Evolutionary conservation across 2,797 vertebrate species (phyloP).

Genomic region (Tragopan temminckii): DNA sequence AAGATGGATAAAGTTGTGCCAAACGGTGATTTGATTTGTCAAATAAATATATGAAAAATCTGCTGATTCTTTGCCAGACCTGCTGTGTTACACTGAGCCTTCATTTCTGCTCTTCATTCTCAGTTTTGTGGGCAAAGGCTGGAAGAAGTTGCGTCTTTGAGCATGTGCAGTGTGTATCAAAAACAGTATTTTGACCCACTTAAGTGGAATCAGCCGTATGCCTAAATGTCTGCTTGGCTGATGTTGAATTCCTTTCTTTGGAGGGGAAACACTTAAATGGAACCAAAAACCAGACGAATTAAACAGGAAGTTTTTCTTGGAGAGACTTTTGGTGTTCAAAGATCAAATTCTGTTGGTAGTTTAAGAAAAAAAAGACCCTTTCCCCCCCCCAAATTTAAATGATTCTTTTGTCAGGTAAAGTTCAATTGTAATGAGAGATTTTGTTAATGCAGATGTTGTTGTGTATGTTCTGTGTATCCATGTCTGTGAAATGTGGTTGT

Average conservation of each 20-base stretch:
- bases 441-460: slow-evolving; percentile 46
- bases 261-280: not conserved
- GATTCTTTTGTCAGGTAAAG: slow-evolving; percentile 15
- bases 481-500: slow-evolving; percentile 73
- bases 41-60: not conserved
- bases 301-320: not conserved
- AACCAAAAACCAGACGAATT: not conserved
- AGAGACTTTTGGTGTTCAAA: not conserved
- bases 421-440: not conserved
- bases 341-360: not conserved
- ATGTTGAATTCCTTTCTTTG: not conserved
- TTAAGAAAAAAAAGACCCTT: not conserved
- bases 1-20: not conserved
- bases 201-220: not conserved
- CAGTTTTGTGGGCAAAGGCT: not conserved
- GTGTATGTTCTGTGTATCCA: not conserved
- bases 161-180: not conserved
- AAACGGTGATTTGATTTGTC: not conserved
- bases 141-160: not conserved
- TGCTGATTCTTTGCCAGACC: not conserved
- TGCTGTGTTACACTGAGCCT: not conserved
- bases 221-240: not conserved
- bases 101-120: not conserved
- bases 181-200: not conserved
- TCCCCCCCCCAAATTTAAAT: not conserved